Evolutionary conservation across 2,888 invertebrate species (phyloP).

Genomic region (Hirtodrosophila trivittata): DNA sequence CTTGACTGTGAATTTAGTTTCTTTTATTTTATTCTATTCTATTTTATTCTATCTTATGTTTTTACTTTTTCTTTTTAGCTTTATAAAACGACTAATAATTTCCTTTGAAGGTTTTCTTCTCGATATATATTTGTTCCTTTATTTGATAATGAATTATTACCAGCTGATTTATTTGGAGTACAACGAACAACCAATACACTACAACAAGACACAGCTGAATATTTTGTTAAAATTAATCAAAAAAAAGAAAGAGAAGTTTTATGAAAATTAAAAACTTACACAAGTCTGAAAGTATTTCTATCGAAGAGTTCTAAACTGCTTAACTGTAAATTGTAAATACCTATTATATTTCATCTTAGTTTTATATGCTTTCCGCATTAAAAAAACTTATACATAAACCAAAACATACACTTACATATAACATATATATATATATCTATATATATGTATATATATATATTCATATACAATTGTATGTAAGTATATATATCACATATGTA

Average conservation of each 20-base stretch:
- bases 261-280: conserved; percentile 51
- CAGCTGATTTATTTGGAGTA: neutral
- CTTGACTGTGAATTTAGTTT: conserved; percentile 11
- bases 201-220: conserved; percentile 18
- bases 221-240: conserved; percentile 8
- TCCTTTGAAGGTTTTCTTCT: too few species aligned
- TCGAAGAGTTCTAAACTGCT: conserved; percentile 73
- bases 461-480: too few species aligned
- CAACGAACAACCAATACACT: neutral
- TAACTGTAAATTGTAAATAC: conserved; percentile 63
- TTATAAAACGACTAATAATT: too few species aligned
- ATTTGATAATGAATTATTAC: neutral
- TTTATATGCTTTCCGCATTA: conserved; percentile 19
- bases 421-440: conserved; percentile 12
- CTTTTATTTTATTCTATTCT: conserved; percentile 1
- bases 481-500: conserved; percentile 17
- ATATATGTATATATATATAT: conserved; percentile 20
- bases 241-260: conserved; percentile 13
- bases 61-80: conserved; percentile 7
- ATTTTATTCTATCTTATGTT: neutral
- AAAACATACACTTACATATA: conserved; percentile 7
- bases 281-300: conserved; percentile 75
- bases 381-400: conserved; percentile 3
- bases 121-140: too few species aligned
- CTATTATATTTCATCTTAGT: conserved; percentile 28